These are phyloP conservation scores for Scaptomyza cyrtandrae DNA, from an alignment of 2,888 invertebrate genomes.

Conservation along the genomic window DNA sequence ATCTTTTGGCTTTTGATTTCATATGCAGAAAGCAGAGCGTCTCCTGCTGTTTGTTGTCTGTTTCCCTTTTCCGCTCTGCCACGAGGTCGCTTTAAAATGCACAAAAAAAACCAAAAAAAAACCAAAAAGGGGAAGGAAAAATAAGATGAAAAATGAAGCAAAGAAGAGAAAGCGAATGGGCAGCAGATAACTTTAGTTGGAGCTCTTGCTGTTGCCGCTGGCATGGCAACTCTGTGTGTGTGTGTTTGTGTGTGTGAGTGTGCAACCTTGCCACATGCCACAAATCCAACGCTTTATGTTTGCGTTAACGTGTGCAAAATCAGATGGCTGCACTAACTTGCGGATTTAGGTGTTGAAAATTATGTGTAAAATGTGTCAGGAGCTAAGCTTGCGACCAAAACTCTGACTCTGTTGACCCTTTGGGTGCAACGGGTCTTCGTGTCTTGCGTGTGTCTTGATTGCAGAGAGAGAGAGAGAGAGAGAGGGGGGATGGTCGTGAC, in stretches of 20 bases:
- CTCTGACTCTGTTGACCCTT: neutral
- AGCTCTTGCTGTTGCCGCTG: neutral
- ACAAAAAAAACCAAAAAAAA: no score
- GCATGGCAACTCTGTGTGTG: neutral
- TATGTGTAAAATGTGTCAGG: conserved; percentile 79
- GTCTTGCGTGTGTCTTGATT: no score
- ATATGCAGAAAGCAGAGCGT: conserved; percentile 33
- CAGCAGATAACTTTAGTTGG: conserved; percentile 8
- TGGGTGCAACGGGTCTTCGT: no score
- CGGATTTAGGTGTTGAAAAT: conserved; percentile 80
- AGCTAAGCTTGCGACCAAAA: conserved; percentile 63
- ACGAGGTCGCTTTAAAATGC: conserved; percentile 40
- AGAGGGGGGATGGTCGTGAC: conserved; percentile 44
- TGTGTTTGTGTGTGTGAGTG: conserved; percentile 1
- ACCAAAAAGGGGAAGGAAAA: no score
- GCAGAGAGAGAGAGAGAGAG: neutral
- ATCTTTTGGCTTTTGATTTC: conserved; percentile 26
- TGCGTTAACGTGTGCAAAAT: conserved; percentile 78
- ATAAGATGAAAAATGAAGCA: no score
- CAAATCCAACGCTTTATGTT: conserved; percentile 76
- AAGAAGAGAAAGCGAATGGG: conserved; percentile 21
- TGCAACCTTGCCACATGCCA: conserved; percentile 49
- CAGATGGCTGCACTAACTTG: conserved; percentile 77
- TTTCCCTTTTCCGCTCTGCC: neutral
- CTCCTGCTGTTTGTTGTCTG: conserved; percentile 19